Conservation (phyloP, 2,888 invertebrate species). For the Noctua fimbriata region DNA sequence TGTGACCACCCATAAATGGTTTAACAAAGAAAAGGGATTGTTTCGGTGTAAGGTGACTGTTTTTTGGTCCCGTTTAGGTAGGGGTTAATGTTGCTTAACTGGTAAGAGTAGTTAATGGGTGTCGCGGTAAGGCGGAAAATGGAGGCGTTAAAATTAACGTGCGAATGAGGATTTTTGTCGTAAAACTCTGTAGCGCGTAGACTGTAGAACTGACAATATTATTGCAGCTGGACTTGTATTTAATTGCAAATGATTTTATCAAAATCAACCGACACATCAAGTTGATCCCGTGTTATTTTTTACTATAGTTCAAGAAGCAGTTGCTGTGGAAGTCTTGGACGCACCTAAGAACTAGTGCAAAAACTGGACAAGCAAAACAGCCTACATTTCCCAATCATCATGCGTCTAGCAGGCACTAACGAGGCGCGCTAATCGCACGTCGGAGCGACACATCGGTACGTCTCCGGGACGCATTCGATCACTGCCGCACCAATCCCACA, state of each 20-base stretch:
- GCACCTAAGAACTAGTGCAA: background rate
- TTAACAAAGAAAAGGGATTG: constrained; percentile 59
- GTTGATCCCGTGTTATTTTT: background rate
- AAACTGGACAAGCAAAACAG: background rate
- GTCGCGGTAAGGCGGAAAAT: constrained; percentile 5
- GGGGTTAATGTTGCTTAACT: constrained; percentile 38
- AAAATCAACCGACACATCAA: background rate
- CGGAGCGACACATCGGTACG: constrained; percentile 30
- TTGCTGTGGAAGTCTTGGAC: background rate
- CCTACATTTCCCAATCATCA: constrained; percentile 15
- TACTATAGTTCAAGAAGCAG: background rate
- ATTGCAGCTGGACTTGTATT: background rate
- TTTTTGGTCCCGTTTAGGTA: constrained; percentile 42
- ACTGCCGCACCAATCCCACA: constrained; percentile 35
- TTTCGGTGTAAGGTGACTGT: constrained; percentile 55
- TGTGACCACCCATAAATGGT: constrained; percentile 62
- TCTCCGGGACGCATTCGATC: constrained; percentile 42
- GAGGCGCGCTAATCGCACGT: constrained; percentile 57
- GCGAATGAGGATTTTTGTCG: background rate
- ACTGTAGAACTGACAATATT: background rate
- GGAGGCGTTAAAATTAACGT: background rate
- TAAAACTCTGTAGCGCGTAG: background rate
- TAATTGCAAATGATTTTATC: background rate
- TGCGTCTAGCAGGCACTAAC: constrained; percentile 49
- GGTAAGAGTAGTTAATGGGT: constrained; percentile 29